These are phyloP conservation scores for Ceratitis capitata DNA, from an alignment of 1,140 invertebrate species.

Conservation along the genomic window DNA sequence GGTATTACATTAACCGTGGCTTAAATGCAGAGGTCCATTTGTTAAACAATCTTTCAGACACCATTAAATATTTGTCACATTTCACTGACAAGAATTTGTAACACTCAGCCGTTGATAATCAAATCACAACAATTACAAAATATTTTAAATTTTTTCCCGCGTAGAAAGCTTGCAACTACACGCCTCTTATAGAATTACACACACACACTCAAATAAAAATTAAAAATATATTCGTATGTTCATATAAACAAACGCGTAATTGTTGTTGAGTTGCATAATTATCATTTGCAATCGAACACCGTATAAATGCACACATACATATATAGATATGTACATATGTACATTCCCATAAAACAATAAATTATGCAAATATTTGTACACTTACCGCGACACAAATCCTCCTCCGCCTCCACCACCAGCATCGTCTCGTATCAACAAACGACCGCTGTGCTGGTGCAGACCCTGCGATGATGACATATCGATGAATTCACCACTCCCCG, in stretches of 20 bases:
- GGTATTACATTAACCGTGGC: too few relatives aligned
- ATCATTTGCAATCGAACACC: too few relatives aligned
- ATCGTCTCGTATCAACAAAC: constrained; percentile 44
- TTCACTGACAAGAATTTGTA: neutral
- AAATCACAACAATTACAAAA: neutral
- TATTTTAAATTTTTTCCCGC: neutral
- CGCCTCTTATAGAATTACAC: neutral
- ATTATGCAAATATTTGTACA: constrained; percentile 38
- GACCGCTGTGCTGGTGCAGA: constrained; percentile 49
- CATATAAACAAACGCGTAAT: neutral
- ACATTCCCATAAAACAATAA: neutral
- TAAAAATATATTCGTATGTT: neutral
- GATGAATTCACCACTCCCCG: constrained; percentile 52
- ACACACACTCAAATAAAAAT: neutral
- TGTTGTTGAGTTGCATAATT: neutral
- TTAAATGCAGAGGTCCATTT: too few relatives aligned
- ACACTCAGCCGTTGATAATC: neutral
- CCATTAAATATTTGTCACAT: neutral
- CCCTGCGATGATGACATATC: constrained; percentile 63
- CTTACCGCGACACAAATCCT: constrained; percentile 58
- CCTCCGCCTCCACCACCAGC: constrained; percentile 51
- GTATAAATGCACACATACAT: too few relatives aligned
- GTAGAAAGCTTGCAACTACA: neutral
- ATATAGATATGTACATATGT: neutral
- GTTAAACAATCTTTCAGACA: too few relatives aligned